A percentile compares a stretch with the other conserved stretches of the same genome.
Evolutionary conservation across 2,113 vertebrate genomes (phyloP).

Genomic region (Calidris pygmaea): DNA sequence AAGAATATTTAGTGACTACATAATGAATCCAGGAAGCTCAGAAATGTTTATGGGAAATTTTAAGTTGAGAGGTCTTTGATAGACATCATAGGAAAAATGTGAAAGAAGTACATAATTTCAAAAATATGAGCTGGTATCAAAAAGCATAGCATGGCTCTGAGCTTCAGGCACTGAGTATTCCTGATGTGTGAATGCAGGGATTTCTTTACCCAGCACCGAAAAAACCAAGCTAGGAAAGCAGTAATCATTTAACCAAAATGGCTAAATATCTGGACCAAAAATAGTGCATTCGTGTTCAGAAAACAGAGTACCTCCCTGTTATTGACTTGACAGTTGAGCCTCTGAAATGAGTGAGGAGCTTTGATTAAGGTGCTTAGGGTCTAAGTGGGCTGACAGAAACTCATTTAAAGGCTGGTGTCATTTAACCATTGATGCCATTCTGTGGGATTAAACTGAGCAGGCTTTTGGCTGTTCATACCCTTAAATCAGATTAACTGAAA

Average conservation of each 20-base stretch:
- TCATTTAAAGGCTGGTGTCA: neutral
- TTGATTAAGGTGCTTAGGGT: neutral
- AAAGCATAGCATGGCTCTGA: neutral
- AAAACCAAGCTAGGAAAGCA: neutral
- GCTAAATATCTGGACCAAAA: neutral
- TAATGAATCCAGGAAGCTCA: neutral
- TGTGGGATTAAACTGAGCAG: neutral
- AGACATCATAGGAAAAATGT: neutral
- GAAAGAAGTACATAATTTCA: neutral
- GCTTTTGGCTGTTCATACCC: neutral
- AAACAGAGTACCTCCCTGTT: neutral
- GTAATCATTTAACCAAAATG: neutral
- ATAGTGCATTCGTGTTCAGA: neutral
- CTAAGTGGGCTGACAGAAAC: neutral
- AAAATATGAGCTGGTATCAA: neutral
- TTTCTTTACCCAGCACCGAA: accelerated
- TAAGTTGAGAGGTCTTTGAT: neutral
- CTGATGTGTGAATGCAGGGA: neutral
- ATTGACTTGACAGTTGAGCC: neutral
- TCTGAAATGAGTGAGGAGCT: neutral
- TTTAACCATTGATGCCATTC: neutral
- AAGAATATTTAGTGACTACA: neutral
- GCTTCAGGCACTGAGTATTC: neutral
- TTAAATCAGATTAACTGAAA: neutral
- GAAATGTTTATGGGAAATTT: neutral